phyloP scores from a whole-genome alignment of 2,113 vertebrate genomes.

The Fregata magnificens region DNA sequence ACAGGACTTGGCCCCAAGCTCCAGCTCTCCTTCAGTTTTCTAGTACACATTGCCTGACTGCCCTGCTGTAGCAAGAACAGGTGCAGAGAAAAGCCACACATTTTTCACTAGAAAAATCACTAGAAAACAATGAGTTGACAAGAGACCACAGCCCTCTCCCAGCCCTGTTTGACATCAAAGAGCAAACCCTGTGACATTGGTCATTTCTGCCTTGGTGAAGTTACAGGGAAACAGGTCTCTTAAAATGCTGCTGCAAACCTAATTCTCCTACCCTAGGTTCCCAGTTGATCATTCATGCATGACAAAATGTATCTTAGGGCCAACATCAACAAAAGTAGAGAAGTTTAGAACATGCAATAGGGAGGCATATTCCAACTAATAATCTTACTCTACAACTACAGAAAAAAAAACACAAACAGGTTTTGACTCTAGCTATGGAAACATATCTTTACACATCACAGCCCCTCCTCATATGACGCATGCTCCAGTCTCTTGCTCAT shows the following conservation, averaged over 20 bases:
- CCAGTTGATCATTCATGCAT: not conserved
- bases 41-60: not conserved
- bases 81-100: not conserved
- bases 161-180: not conserved
- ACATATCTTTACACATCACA: not conserved
- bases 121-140: not conserved
- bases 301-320: not conserved
- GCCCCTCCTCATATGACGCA: not conserved
- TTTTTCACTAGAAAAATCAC: not conserved
- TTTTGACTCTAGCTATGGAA: not conserved
- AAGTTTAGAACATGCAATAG: not conserved
- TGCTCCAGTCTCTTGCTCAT: not conserved
- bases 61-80: not conserved
- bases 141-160: not conserved
- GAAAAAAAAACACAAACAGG: not conserved
- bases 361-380: not conserved
- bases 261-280: not conserved
- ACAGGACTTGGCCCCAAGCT: not conserved
- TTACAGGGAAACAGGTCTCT: rapidly evolving
- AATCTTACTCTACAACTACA: not conserved
- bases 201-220: not conserved
- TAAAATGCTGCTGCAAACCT: not conserved
- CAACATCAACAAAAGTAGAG: not conserved
- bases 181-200: not conserved
- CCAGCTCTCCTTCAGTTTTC: not conserved